Percentiles rank a stretch among this genome's conserved stretches.
phyloP scores from a whole-genome alignment of 1,140 invertebrate species.

The Nasonia vitripennis region DNA sequence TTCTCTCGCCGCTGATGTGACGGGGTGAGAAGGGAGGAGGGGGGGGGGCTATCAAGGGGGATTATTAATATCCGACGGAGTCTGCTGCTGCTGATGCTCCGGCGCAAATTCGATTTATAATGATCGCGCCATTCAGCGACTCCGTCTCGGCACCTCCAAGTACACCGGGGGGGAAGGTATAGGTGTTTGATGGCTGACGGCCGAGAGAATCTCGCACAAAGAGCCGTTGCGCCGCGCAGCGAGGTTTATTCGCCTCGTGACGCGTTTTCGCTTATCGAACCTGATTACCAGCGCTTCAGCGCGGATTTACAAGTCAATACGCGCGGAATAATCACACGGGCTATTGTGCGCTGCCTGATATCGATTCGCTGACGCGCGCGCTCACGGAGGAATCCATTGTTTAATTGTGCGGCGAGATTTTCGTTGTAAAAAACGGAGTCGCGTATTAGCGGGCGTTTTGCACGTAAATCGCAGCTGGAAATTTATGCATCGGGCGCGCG shows the following conservation, averaged over 20 bases:
- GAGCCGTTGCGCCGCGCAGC: background rate
- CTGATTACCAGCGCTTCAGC: background rate
- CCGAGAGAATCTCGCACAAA: background rate
- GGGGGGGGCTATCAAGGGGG: constrained; percentile 25
- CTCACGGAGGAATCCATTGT: background rate
- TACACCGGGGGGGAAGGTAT: background rate
- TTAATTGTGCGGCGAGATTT: background rate
- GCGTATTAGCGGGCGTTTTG: constrained; percentile 11
- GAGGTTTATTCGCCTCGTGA: background rate
- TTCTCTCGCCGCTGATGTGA: background rate
- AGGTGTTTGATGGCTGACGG: background rate
- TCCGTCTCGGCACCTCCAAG: constrained; percentile 22
- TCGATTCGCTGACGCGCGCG: too few species aligned
- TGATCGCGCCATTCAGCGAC: constrained; percentile 35
- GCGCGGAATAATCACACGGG: background rate
- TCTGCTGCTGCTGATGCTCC: background rate
- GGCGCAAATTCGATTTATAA: constrained; percentile 46
- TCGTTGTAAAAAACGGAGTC: background rate
- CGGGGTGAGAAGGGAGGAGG: constrained; percentile 33
- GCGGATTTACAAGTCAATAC: background rate
- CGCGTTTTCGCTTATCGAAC: background rate
- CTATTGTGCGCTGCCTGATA: too few species aligned
- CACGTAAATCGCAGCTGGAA: background rate
- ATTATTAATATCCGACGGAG: constrained; percentile 53
- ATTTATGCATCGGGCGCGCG: constrained; percentile 15